These are phyloP conservation scores for fruit fly (Drosophila melanogaster) DNA, from an alignment of 1,140 invertebrate genomes.

Conservation along the genomic window Release_6_plus_ISO1_MT NC_004354.4:17781501-17782000, in stretches of 20 bases:
- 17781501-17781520: conserved; percentile 41
- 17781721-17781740: conserved; percentile 8
- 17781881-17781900: conserved; percentile 57
- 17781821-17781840: conserved; percentile 34
- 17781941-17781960: not conserved
- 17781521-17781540: conserved; percentile 52
- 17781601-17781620: conserved; percentile 12
- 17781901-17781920: no score
- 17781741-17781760: conserved; percentile 20
- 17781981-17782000: conserved; percentile 33
- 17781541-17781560: not conserved
- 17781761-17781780: conserved; percentile 71
- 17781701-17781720: conserved; percentile 53
- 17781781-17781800: conserved; percentile 84
- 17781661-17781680: conserved; percentile 4
- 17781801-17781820: conserved; percentile 20
- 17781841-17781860: conserved; percentile 84
- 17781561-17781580: no score
- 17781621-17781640: conserved; percentile 84
- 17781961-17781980: not conserved
- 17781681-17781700: not conserved
- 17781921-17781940: not conserved
- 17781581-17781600: conserved; percentile 61
- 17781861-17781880: conserved; percentile 82
- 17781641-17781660: conserved; percentile 78